A percentile compares a stretch with the other conserved stretches of the same genome.
Evolutionary conservation across 1,140 invertebrate species (phyloP).

Genomic region (Prorops nasuta): DNA sequence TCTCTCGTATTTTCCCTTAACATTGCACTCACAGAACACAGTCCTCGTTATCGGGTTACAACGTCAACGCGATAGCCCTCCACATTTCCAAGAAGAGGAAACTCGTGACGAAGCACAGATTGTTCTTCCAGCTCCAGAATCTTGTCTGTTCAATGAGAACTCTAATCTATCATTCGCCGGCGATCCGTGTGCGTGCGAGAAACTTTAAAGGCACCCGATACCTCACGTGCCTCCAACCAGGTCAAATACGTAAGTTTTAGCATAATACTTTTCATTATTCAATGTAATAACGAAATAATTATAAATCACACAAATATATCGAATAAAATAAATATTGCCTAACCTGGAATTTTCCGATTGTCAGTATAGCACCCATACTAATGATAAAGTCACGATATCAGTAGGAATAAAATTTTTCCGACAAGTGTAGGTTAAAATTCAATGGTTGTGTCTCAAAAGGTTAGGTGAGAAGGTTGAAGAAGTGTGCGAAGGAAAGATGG

Average conservation of each 20-base stretch:
- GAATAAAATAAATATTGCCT: neutral
- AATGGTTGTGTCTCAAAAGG: too few species aligned
- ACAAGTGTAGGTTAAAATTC: too few species aligned
- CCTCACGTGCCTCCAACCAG: neutral
- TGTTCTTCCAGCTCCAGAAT: neutral
- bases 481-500: conserved; percentile 8
- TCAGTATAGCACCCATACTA: neutral
- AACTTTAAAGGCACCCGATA: neutral
- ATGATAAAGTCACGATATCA: neutral
- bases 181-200: too few species aligned
- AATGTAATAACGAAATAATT: neutral
- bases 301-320: neutral
- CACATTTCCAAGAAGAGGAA: neutral
- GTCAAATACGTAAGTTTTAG: neutral
- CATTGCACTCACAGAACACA: too few species aligned
- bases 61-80: too few species aligned
- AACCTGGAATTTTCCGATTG: neutral
- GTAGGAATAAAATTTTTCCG: neutral
- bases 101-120: neutral
- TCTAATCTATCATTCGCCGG: too few species aligned
- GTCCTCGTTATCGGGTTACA: too few species aligned
- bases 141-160: neutral
- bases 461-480: too few species aligned
- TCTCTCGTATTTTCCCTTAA: too few species aligned
- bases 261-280: neutral